A percentile compares a stretch with the other conserved stretches of the same genome.
These are phyloP conservation scores for Coracias cyanogaster DNA, from an alignment of 2,797 vertebrate genomes.

Conservation along the genomic window DNA sequence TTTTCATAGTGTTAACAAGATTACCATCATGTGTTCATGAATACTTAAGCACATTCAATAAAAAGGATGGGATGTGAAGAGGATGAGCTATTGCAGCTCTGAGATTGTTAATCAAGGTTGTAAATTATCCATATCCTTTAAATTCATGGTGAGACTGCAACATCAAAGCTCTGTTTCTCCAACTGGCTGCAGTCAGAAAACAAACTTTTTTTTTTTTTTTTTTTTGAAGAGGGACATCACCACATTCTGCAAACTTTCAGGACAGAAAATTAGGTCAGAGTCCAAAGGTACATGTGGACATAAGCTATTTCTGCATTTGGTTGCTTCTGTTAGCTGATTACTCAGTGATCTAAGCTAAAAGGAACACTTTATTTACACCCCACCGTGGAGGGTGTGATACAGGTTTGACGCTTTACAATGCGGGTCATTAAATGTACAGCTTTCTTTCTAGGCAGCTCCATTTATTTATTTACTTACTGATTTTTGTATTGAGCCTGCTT, in stretches of 20 bases:
- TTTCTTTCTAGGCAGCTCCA: slow-evolving; percentile 1
- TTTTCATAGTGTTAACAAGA: slow-evolving; percentile 79
- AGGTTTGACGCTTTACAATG: neutral
- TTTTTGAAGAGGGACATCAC: neutral
- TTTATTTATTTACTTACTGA: slow-evolving; percentile 37
- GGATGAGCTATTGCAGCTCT: slow-evolving; percentile 56
- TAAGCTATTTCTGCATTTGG: neutral
- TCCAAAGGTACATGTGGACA: neutral
- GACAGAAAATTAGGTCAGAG: neutral
- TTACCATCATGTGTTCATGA: slow-evolving; percentile 75
- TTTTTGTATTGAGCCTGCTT: slow-evolving; percentile 4
- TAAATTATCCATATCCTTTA: slow-evolving; percentile 63
- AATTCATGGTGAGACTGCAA: slow-evolving; percentile 4
- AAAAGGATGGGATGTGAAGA: slow-evolving; percentile 68
- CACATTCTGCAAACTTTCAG: neutral
- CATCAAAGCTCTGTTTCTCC: slow-evolving; percentile 8
- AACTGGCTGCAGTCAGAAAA: slow-evolving; percentile 27
- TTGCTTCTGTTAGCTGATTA: neutral
- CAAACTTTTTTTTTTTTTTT: neutral
- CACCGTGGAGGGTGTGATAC: neutral
- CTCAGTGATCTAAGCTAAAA: neutral
- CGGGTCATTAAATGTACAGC: neutral
- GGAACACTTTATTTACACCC: neutral
- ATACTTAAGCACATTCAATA: slow-evolving; percentile 70
- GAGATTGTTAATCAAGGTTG: slow-evolving; percentile 62